Conservation (phyloP, 2,113 vertebrate species). For the Tragelaphus buxtoni region DNA sequence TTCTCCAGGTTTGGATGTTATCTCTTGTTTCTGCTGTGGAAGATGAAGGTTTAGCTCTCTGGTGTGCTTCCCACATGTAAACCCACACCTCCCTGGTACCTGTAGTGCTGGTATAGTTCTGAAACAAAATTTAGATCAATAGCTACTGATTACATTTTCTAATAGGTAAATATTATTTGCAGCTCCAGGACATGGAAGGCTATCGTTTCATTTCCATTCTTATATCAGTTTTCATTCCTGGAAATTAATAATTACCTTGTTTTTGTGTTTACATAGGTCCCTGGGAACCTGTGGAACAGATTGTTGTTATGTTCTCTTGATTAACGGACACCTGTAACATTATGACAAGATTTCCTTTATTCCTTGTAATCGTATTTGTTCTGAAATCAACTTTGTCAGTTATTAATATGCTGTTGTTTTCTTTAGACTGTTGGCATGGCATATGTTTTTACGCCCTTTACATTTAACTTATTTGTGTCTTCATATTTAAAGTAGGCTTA, state of each 20-base stretch:
- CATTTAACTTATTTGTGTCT: no score
- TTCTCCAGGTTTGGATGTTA: background rate
- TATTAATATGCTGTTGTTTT: background rate
- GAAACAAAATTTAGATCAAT: background rate
- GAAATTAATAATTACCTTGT: background rate
- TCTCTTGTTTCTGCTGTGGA: background rate
- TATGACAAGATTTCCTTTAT: background rate
- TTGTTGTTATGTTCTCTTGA: background rate
- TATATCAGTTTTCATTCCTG: background rate
- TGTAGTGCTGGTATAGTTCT: background rate
- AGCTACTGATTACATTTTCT: background rate
- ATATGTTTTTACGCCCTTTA: background rate
- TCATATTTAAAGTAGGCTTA: background rate
- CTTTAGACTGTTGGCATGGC: background rate
- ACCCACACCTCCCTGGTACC: background rate
- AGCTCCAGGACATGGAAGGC: background rate
- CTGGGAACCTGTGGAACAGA: background rate
- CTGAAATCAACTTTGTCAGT: background rate
- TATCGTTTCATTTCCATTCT: background rate
- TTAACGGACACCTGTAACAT: background rate
- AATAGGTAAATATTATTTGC: background rate
- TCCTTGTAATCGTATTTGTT: background rate
- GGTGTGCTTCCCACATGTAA: rapidly evolving
- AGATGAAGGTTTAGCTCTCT: background rate
- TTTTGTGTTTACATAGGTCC: background rate